Percentiles rank a stretch among this genome's conserved stretches.
Conservation (phyloP, 2,888 invertebrate genomes). For the Bembecia ichneumoniformis region DNA sequence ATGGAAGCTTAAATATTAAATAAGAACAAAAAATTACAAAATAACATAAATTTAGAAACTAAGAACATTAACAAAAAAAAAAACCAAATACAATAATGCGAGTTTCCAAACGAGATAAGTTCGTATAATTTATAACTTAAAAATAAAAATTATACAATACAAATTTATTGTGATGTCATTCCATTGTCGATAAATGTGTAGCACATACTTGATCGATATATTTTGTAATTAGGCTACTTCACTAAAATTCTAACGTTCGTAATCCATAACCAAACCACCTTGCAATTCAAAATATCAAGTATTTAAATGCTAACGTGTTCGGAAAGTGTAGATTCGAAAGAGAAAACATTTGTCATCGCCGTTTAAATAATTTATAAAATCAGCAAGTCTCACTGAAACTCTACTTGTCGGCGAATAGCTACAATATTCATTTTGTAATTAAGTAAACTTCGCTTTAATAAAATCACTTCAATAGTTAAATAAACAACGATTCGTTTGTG, state of each 20-base stretch:
- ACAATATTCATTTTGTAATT: slow-evolving; percentile 19
- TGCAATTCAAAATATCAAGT: no score
- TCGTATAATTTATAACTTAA: background rate
- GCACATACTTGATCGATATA: no score
- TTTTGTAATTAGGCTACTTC: no score
- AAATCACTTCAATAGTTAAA: slow-evolving; percentile 44
- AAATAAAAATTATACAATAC: background rate
- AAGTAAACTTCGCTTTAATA: slow-evolving; percentile 57
- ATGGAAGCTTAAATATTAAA: background rate
- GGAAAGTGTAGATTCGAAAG: no score
- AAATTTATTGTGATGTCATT: slow-evolving; percentile 1
- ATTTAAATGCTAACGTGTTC: no score
- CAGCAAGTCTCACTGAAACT: background rate
- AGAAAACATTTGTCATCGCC: no score
- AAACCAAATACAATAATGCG: slow-evolving; percentile 43
- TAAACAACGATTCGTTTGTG: slow-evolving; percentile 52
- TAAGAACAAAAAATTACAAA: slow-evolving; percentile 1
- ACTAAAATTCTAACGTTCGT: no score
- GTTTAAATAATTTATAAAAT: no score
- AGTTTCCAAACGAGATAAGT: slow-evolving; percentile 44
- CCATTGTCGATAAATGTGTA: no score
- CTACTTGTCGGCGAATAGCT: no score
- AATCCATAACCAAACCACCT: no score
- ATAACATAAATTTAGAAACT: slow-evolving; percentile 18
- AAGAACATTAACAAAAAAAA: slow-evolving; percentile 50